Conservation (phyloP, 2,797 vertebrate species). For the Anabas testudineus region DNA sequence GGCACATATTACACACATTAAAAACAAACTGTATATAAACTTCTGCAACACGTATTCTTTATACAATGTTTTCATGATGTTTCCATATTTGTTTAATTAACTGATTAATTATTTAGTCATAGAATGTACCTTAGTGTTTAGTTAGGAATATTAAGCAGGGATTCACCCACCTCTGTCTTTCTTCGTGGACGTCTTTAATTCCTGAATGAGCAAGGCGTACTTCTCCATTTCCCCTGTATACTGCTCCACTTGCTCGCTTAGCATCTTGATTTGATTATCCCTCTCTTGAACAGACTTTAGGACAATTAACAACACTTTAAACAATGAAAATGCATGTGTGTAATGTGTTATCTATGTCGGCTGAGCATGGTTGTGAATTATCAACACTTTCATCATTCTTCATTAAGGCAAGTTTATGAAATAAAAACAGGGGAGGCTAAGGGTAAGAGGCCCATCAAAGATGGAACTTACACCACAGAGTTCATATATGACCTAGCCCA, state of each 20-base stretch:
- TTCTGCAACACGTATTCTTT: too few species aligned
- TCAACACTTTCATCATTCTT: neutral
- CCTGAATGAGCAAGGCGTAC: conserved; percentile 88
- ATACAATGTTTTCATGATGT: too few species aligned
- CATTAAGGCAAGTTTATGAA: conserved; percentile 19
- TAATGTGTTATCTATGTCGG: neutral
- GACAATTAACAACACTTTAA: conserved; percentile 24
- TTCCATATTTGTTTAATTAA: too few species aligned
- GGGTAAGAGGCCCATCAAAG: conserved; percentile 22
- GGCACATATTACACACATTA: too few species aligned
- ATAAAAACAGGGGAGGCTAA: conserved; percentile 29
- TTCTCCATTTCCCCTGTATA: conserved; percentile 95
- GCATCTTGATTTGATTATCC: conserved; percentile 92
- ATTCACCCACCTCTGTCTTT: conserved; percentile 86
- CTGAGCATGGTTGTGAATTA: neutral
- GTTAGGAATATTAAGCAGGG: neutral
- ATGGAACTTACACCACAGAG: conserved; percentile 85
- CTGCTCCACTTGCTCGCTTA: conserved; percentile 92
- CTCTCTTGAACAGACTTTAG: conserved; percentile 90
- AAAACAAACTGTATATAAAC: too few species aligned
- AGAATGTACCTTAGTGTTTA: too few species aligned
- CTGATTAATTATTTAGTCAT: too few species aligned
- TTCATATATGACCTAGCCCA: conserved; percentile 85
- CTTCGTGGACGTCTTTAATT: conserved; percentile 88
- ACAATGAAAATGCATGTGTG: neutral